These are phyloP conservation scores for Eubasilissa regina DNA, from an alignment of 1,140 invertebrate species.

Conservation along the genomic window DNA sequence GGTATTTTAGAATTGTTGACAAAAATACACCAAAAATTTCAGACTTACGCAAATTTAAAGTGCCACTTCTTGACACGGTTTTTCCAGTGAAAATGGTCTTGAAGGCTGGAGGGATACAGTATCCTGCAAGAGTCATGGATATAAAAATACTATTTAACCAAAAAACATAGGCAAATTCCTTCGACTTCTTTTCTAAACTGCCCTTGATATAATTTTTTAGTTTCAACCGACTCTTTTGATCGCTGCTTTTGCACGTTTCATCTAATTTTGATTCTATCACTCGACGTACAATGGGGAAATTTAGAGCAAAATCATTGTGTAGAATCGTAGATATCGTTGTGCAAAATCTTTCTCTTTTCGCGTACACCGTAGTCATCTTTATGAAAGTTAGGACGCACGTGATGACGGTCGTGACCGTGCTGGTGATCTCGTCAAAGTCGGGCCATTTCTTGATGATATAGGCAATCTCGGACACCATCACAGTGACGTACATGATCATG, in stretches of 20 bases:
- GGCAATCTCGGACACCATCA: constrained; percentile 21
- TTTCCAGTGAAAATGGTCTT: constrained; percentile 32
- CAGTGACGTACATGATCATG: constrained; percentile 34
- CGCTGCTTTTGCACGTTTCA: background rate
- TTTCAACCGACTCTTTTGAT: background rate
- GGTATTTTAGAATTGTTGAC: too few relatives aligned
- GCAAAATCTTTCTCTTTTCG: background rate
- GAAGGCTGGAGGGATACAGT: constrained; percentile 27
- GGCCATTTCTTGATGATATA: constrained; percentile 38
- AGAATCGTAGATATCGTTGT: constrained; percentile 11
- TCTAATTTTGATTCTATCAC: background rate
- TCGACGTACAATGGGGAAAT: background rate
- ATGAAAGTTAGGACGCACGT: constrained; percentile 30
- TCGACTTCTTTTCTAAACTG: constrained; percentile 28
- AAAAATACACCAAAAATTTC: too few relatives aligned
- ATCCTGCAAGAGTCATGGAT: constrained; percentile 34
- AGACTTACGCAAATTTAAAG: constrained; percentile 26
- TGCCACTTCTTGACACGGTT: background rate
- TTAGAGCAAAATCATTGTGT: constrained; percentile 16
- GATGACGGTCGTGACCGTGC: constrained; percentile 20
- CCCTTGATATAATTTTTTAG: constrained; percentile 12
- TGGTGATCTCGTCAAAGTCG: constrained; percentile 32
- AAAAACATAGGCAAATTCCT: constrained; percentile 37
- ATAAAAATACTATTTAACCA: constrained; percentile 23
- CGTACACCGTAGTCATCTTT: constrained; percentile 22